Conservation (phyloP, 53 echinoderm and acorn worm species). For the Stichopus horrens region DNA sequence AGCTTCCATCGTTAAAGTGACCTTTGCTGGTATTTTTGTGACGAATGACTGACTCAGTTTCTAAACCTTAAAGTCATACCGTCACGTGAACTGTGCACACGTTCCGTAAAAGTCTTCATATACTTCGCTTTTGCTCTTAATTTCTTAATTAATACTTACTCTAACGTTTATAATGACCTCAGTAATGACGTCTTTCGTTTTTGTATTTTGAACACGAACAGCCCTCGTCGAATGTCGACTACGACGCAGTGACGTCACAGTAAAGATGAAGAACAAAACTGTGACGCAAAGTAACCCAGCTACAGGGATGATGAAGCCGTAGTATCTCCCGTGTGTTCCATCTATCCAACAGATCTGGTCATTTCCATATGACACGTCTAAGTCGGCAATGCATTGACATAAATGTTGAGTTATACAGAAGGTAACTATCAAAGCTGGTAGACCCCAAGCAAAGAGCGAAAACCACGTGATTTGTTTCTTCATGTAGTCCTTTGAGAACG, state of each 20-base stretch:
- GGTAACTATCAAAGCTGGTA: not conserved
- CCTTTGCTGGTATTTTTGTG: no score
- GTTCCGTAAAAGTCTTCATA: not conserved
- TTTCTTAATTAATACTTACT: not conserved
- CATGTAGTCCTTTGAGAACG: not conserved
- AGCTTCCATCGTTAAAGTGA: no score
- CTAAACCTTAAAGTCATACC: no score
- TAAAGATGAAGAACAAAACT: not conserved
- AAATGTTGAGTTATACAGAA: not conserved
- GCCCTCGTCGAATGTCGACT: conserved; percentile 11
- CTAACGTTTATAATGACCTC: conserved; percentile 22
- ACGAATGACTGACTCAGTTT: no score
- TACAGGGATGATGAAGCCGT: conserved; percentile 11
- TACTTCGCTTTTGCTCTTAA: not conserved
- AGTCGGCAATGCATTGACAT: not conserved
- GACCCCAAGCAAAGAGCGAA: conserved; percentile 3
- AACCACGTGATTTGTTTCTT: not conserved
- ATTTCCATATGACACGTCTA: not conserved
- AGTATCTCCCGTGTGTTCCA: not conserved
- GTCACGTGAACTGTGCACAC: not conserved
- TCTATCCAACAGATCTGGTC: not conserved
- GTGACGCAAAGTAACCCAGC: not conserved
- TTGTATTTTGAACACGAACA: not conserved
- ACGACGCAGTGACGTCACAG: not conserved
- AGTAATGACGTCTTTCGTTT: not conserved